These are phyloP conservation scores for Ryuthela nishihirai DNA, from an alignment of 2,888 invertebrate species.

Conservation along the genomic window DNA sequence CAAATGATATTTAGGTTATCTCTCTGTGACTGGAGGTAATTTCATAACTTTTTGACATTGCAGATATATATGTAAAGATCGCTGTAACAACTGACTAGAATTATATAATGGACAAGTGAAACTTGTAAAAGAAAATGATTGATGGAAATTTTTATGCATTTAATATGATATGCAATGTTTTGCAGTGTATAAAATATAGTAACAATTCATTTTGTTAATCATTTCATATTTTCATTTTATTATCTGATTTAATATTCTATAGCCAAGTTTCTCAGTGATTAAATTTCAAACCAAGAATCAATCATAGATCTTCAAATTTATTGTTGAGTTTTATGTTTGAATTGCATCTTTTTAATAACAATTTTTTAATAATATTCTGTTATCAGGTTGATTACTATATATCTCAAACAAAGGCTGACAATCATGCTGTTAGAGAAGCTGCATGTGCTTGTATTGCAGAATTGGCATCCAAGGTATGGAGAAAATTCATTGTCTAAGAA, in stretches of 20 bases:
- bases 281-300: not conserved
- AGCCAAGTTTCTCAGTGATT: not conserved
- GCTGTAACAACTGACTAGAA: too few species aligned
- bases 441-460: slow-evolving; percentile 59
- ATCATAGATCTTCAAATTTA: not conserved
- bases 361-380: slow-evolving; percentile 18
- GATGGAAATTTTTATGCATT: too few species aligned
- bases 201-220: not conserved
- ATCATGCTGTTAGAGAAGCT: slow-evolving; percentile 58
- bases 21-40: too few species aligned
- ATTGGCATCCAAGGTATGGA: slow-evolving; percentile 54
- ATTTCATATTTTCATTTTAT: not conserved
- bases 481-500: too few species aligned
- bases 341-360: not conserved
- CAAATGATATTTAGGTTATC: too few species aligned
- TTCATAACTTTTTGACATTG: too few species aligned
- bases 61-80: too few species aligned
- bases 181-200: too few species aligned
- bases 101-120: too few species aligned
- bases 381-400: slow-evolving; percentile 55
- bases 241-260: not conserved
- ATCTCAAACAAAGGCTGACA: slow-evolving; percentile 54
- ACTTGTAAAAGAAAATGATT: too few species aligned
- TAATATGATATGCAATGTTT: too few species aligned
- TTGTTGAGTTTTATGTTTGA: not conserved